These are phyloP conservation scores for Brachionus asplanchnoidis DNA, from an alignment of 1,140 invertebrate genomes.

Conservation along the genomic window DNA sequence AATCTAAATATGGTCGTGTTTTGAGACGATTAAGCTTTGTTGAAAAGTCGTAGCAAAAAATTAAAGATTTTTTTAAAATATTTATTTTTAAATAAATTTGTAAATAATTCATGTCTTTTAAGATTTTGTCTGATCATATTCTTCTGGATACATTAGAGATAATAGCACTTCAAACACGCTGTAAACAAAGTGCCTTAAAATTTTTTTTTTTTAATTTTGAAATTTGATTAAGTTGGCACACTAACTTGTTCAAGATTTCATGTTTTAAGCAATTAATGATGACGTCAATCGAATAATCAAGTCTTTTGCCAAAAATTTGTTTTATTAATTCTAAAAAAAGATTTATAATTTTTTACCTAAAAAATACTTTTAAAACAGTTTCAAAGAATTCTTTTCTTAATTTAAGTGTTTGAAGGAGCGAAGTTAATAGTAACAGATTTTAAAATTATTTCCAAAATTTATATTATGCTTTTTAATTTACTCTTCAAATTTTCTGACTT, in stretches of 20 bases:
- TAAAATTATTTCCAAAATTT: no score
- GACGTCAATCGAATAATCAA: background rate
- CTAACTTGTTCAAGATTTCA: slow-evolving; percentile 33
- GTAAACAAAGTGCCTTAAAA: background rate
- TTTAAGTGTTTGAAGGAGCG: no score
- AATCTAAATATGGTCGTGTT: background rate
- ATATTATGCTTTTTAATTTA: no score
- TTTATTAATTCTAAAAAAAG: background rate
- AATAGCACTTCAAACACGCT: background rate
- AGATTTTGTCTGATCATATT: background rate
- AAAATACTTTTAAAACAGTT: no score
- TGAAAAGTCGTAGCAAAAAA: background rate
- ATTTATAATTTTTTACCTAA: background rate
- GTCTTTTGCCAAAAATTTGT: background rate
- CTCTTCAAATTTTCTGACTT: no score
- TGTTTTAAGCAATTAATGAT: background rate
- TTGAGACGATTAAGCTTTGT: background rate
- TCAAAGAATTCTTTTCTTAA: background rate
- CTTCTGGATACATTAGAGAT: background rate
- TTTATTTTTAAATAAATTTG: background rate
- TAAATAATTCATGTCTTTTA: background rate
- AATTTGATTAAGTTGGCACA: background rate
- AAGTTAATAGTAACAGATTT: no score
- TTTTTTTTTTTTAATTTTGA: background rate
- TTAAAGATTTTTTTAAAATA: background rate